Evolutionary conservation across 2,113 vertebrate genomes (phyloP).

Genomic region (Macquaria ambigua): DNA sequence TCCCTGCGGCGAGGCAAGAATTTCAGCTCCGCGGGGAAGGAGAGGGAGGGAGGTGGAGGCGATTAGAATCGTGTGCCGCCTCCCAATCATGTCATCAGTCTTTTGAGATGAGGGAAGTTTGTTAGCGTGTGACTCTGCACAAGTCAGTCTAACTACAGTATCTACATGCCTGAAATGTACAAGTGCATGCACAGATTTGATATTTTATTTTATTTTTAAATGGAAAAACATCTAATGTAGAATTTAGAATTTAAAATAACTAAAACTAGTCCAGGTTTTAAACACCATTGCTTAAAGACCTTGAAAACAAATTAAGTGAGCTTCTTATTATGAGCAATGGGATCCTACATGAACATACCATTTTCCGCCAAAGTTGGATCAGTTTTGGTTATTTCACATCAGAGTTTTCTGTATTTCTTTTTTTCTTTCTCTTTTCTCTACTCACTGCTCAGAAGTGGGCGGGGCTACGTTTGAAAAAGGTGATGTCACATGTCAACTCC

Average conservation of each 20-base stretch:
- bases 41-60: slow-evolving; percentile 29
- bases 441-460: too few species aligned
- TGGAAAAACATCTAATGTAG: neutral
- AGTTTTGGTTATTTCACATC: neutral
- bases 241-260: too few species aligned
- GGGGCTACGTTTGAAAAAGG: too few species aligned
- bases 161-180: neutral
- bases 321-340: neutral
- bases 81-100: slow-evolving; percentile 69
- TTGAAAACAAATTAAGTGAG: neutral
- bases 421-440: too few species aligned
- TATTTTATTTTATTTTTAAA: neutral
- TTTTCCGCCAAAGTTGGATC: neutral
- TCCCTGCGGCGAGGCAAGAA: slow-evolving; percentile 57
- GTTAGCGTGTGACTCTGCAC: slow-evolving; percentile 21
- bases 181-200: neutral
- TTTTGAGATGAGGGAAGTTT: slow-evolving; percentile 40
- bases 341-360: neutral
- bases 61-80: slow-evolving; percentile 65
- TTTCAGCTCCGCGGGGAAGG: slow-evolving; percentile 39
- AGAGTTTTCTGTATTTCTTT: neutral
- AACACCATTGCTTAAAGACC: neutral
- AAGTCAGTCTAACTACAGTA: neutral
- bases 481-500: too few species aligned
- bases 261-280: neutral